Conservation (phyloP, 2,797 vertebrate genomes). For the Eulemur albifrons region DNA sequence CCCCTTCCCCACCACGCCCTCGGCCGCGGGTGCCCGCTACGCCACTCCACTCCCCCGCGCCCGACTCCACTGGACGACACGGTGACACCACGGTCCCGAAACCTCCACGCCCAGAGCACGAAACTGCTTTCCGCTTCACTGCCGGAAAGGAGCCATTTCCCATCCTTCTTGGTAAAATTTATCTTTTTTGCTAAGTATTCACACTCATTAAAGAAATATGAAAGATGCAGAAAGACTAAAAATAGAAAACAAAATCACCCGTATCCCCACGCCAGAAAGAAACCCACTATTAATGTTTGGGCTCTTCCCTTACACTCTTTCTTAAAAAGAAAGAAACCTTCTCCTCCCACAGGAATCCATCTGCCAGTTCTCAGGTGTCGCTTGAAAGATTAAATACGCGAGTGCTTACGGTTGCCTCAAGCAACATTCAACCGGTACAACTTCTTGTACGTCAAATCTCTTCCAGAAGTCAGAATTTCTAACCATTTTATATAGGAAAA, state of each 20-base stretch:
- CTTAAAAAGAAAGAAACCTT: slow-evolving; percentile 34
- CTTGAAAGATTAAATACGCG: not conserved
- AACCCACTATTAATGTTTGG: not conserved
- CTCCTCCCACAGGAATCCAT: not conserved
- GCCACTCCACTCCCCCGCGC: not conserved
- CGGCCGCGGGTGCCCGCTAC: not conserved
- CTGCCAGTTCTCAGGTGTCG: slow-evolving; percentile 25
- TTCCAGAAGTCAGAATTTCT: slow-evolving; percentile 25
- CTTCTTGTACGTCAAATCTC: not conserved
- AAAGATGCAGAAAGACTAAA: slow-evolving; percentile 38
- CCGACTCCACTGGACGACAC: not conserved
- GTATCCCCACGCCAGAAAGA: not conserved
- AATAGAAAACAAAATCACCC: not conserved
- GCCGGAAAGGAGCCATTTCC: not conserved
- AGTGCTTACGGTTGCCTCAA: not conserved
- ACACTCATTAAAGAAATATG: slow-evolving; percentile 14
- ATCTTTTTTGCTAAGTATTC: not conserved
- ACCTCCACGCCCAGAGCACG: not conserved
- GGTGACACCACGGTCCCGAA: not conserved
- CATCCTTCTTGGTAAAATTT: not conserved
- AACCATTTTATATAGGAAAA: not conserved
- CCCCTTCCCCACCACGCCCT: not conserved
- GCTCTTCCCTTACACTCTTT: not conserved
- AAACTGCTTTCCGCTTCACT: not conserved
- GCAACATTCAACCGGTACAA: not conserved